phyloP scores from a whole-genome alignment of 1,140 invertebrate genomes.

The Ips nitidus region DNA sequence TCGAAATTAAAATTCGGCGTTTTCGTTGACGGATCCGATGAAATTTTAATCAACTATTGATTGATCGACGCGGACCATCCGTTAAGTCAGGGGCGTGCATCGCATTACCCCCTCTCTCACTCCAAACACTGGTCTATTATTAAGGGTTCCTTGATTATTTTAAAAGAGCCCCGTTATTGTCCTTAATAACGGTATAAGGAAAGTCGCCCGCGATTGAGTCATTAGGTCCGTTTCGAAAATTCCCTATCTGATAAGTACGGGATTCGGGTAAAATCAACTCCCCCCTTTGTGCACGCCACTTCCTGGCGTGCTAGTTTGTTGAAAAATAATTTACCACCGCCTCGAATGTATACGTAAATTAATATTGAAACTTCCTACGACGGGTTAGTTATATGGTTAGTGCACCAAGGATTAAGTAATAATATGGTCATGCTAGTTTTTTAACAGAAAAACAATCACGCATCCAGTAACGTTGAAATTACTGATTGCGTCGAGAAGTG shows the following conservation, averaged over 20 bases:
- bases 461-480: too few species aligned
- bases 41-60: conserved; percentile 37
- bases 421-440: too few species aligned
- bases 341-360: conserved; percentile 1
- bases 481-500: too few species aligned
- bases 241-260: background rate
- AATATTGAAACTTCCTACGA: background rate
- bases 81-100: background rate
- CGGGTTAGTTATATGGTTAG: too few species aligned
- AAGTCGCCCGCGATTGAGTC: conserved; percentile 10
- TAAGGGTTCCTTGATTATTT: conserved; percentile 13
- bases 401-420: too few species aligned
- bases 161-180: background rate
- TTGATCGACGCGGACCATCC: conserved; percentile 24
- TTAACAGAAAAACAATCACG: too few species aligned
- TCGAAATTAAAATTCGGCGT: conserved; percentile 34
- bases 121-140: background rate
- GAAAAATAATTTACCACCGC: conserved; percentile 3
- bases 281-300: conserved; percentile 8
- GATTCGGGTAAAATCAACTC: background rate
- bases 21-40: conserved; percentile 36
- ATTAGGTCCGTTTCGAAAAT: conserved; percentile 10
- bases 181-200: conserved; percentile 3
- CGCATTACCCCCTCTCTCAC: background rate
- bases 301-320: conserved; percentile 6